Evolutionary conservation across 2,888 invertebrate genomes (phyloP).

Genomic region (Ectobius pallidus): DNA sequence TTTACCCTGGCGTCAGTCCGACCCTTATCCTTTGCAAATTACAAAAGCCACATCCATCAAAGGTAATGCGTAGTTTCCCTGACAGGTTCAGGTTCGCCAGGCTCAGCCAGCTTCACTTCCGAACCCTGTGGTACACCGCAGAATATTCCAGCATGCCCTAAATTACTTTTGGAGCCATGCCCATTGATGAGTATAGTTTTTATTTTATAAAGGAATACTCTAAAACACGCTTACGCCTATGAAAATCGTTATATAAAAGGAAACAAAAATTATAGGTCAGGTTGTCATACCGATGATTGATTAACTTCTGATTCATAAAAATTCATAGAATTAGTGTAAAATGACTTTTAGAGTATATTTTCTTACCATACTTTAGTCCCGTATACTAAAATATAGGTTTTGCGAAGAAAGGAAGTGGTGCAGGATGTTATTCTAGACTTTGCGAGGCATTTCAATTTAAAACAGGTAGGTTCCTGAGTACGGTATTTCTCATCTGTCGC

Average conservation of each 20-base stretch:
- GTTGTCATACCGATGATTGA: slow-evolving; percentile 31
- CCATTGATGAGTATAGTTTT: background rate
- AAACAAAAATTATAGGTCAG: slow-evolving; percentile 17
- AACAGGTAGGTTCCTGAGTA: too few relatives aligned
- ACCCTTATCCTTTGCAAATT: slow-evolving; percentile 22
- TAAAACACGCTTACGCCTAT: background rate
- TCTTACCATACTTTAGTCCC: too few relatives aligned
- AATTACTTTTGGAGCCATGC: background rate
- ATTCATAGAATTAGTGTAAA: slow-evolving; percentile 15
- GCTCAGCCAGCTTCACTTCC: background rate
- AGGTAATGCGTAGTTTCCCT: background rate
- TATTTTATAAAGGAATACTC: background rate
- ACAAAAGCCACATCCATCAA: slow-evolving; percentile 16
- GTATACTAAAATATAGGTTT: too few relatives aligned
- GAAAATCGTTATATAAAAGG: background rate
- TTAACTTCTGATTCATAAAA: slow-evolving; percentile 20
- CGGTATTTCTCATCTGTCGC: too few relatives aligned
- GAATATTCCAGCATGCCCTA: background rate
- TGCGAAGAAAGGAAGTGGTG: background rate
- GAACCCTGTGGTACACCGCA: background rate
- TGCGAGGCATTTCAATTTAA: too few relatives aligned
- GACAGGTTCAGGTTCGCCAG: background rate
- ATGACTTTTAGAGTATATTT: slow-evolving; percentile 21
- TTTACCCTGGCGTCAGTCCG: background rate
- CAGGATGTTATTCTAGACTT: too few relatives aligned